A percentile compares a stretch with the other conserved stretches of the same genome.
Evolutionary conservation across 2,797 vertebrate species (phyloP).

Genomic region (Alca torda): DNA sequence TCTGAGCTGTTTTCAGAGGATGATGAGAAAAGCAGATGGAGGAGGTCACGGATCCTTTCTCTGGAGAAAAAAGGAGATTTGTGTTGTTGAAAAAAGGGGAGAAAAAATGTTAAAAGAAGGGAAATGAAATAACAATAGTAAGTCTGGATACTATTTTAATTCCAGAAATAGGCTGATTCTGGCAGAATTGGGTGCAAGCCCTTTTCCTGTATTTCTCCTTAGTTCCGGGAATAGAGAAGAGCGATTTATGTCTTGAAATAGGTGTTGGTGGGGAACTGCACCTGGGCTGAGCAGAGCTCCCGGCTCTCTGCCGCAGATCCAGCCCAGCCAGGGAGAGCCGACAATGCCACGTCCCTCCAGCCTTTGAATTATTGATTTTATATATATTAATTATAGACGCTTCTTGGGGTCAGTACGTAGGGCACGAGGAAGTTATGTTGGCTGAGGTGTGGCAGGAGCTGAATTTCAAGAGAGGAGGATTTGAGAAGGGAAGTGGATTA

Average conservation of each 20-base stretch:
- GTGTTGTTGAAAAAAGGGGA: neutral
- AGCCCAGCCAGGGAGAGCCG: accelerated
- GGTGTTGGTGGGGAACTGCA: neutral
- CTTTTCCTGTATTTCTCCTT: slow-evolving; percentile 21
- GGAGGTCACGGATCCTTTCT: neutral
- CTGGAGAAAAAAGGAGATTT: neutral
- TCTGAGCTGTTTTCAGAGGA: neutral
- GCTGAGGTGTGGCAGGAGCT: neutral
- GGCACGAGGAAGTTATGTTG: accelerated
- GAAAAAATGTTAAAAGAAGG: neutral
- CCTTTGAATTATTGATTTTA: neutral
- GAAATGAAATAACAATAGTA: neutral
- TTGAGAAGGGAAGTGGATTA: neutral
- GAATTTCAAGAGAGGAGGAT: neutral
- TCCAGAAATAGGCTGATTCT: neutral
- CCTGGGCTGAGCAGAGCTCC: neutral
- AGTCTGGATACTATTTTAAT: neutral
- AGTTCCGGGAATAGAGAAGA: neutral
- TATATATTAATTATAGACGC: neutral
- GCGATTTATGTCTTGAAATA: neutral
- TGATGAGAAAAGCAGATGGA: neutral
- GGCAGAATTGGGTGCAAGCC: accelerated
- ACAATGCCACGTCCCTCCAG: neutral
- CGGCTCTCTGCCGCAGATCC: accelerated
- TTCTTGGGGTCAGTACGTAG: neutral